phyloP scores from a whole-genome alignment of 1,140 invertebrate genomes.

The Himalopsyche phryganea region DNA sequence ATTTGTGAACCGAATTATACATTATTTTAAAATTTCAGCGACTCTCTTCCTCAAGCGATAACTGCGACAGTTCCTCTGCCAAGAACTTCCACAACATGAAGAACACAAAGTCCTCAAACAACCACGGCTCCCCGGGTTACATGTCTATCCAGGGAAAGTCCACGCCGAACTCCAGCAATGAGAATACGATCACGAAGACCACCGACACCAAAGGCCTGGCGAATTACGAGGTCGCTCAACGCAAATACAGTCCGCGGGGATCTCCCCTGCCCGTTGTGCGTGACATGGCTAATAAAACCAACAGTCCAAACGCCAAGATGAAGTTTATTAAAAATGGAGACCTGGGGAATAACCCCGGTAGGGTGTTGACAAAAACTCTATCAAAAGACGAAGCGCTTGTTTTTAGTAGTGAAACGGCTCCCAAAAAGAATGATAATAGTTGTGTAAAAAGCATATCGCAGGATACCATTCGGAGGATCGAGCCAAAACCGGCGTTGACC shows the following conservation, averaged over 20 bases:
- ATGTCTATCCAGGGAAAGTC: conserved; percentile 14
- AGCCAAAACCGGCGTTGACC: background rate
- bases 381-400: too few species aligned
- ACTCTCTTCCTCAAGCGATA: conserved; percentile 28
- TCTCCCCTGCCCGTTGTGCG: background rate
- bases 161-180: conserved; percentile 2
- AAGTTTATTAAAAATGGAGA: too few species aligned
- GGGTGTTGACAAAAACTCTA: too few species aligned
- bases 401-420: too few species aligned
- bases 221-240: background rate
- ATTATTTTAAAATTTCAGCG: conserved; percentile 21
- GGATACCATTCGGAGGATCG: background rate
- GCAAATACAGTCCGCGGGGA: background rate
- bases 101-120: conserved; percentile 8
- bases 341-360: too few species aligned
- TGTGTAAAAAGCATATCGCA: too few species aligned
- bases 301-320: too few species aligned
- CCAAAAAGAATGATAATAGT: too few species aligned
- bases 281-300: too few species aligned
- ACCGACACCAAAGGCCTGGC: background rate
- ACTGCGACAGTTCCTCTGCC: conserved; percentile 15
- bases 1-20: conserved; percentile 1
- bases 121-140: conserved; percentile 20
- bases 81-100: conserved; percentile 21
- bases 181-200: conserved; percentile 16